Evolutionary conservation across 1,140 invertebrate genomes (phyloP).

Genomic region (Calephelis nemesis): DNA sequence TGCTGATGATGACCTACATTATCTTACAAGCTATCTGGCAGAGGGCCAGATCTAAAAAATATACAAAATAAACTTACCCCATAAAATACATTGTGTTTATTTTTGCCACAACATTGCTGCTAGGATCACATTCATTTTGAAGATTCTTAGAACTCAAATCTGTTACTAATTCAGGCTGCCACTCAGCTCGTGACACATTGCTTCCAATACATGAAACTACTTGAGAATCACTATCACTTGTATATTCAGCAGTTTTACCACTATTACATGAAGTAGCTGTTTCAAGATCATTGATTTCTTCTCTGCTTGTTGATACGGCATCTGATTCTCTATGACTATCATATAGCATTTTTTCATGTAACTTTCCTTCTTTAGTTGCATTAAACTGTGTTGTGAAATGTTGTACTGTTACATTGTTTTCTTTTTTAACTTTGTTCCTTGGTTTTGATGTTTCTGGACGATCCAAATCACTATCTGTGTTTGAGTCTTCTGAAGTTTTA

Average conservation of each 20-base stretch:
- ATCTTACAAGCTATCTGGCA: too few species aligned
- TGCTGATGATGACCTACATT: too few species aligned
- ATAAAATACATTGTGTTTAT: constrained; percentile 62
- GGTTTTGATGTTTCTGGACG: not conserved
- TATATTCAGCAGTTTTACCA: constrained; percentile 26
- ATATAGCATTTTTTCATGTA: not conserved
- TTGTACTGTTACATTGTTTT: constrained; percentile 37
- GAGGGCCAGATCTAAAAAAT: too few species aligned
- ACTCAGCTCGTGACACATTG: constrained; percentile 25
- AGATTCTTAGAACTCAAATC: constrained; percentile 35
- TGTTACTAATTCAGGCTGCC: constrained; percentile 33
- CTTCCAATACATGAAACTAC: constrained; percentile 3
- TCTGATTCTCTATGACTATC: not conserved
- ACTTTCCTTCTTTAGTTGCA: constrained; percentile 15
- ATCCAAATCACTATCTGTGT: not conserved
- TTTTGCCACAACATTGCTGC: constrained; percentile 47
- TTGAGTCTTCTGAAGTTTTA: not conserved
- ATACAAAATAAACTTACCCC: constrained; percentile 47
- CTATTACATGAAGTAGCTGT: constrained; percentile 36
- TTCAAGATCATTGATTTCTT: constrained; percentile 2
- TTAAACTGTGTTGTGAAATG: constrained; percentile 42
- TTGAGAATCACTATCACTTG: not conserved
- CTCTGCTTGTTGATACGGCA: not conserved
- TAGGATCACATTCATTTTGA: constrained; percentile 37
- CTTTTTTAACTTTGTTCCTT: constrained; percentile 23